These are phyloP conservation scores for Brachionus manjavacas DNA, from an alignment of 1,140 invertebrate species.

Conservation along the genomic window DNA sequence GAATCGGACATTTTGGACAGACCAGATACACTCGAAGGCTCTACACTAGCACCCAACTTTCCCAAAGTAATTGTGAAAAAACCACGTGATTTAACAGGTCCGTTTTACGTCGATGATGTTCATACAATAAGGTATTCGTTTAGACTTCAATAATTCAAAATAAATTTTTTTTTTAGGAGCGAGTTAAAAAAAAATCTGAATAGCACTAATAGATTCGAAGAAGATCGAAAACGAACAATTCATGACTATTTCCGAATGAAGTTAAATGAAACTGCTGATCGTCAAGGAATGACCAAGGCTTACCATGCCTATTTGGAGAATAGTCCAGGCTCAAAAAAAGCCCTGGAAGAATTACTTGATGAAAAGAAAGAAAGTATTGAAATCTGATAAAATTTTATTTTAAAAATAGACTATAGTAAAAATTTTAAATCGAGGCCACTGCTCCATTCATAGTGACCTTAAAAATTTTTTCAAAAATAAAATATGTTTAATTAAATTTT, in stretches of 20 bases:
- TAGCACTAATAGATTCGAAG: constrained; percentile 8
- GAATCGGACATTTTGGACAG: neutral
- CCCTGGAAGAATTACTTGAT: constrained; percentile 5
- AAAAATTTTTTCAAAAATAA: neutral
- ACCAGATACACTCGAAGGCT: constrained; percentile 16
- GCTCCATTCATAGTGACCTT: neutral
- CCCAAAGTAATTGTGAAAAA: constrained; percentile 31
- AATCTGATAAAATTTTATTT: neutral
- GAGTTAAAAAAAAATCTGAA: constrained; percentile 31
- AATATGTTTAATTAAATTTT: neutral
- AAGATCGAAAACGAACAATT: constrained; percentile 35
- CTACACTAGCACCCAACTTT: constrained; percentile 29
- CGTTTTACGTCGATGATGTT: constrained; percentile 34
- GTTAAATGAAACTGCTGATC: neutral
- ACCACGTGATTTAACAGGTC: neutral
- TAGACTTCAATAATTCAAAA: neutral
- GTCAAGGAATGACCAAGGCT: neutral
- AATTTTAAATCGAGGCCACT: neutral
- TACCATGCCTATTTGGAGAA: constrained; percentile 43
- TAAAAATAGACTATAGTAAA: constrained; percentile 1
- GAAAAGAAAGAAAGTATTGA: neutral
- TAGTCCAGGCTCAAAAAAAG: constrained; percentile 42
- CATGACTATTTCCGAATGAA: constrained; percentile 41
- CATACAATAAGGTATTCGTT: neutral
- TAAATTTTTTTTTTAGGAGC: neutral